Conservation (phyloP, 1,140 invertebrate species). For the Batillaria attramentaria region DNA sequence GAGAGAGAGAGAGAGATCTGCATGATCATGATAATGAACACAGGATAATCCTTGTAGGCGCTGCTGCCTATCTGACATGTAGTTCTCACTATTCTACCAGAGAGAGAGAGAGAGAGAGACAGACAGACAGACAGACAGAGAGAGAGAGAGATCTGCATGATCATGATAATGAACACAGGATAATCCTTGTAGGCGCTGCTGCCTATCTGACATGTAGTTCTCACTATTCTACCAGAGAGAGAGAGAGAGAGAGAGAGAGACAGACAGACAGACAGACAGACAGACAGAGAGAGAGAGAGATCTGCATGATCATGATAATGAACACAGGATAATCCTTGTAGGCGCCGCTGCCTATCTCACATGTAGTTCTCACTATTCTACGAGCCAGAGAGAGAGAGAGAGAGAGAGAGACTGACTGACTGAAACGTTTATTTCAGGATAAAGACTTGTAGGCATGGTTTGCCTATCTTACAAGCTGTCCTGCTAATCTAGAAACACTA, state of each 20-base stretch:
- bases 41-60: no score
- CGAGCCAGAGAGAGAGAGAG: background rate
- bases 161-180: no score
- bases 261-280: constrained; percentile 1
- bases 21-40: background rate
- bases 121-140: background rate
- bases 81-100: no score
- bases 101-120: constrained; percentile 11
- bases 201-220: background rate
- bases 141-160: constrained; percentile 4
- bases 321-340: no score
- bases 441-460: no score
- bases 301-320: background rate
- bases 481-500: no score
- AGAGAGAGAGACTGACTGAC: background rate
- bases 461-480: background rate
- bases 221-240: background rate
- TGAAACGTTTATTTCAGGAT: no score
- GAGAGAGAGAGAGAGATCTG: background rate
- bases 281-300: background rate
- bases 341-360: no score
- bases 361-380: no score
- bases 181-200: no score
- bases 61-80: no score
- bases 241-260: no score